Evolutionary conservation across 2,113 vertebrate species (phyloP).

Genomic region (Ochotona princeps): DNA sequence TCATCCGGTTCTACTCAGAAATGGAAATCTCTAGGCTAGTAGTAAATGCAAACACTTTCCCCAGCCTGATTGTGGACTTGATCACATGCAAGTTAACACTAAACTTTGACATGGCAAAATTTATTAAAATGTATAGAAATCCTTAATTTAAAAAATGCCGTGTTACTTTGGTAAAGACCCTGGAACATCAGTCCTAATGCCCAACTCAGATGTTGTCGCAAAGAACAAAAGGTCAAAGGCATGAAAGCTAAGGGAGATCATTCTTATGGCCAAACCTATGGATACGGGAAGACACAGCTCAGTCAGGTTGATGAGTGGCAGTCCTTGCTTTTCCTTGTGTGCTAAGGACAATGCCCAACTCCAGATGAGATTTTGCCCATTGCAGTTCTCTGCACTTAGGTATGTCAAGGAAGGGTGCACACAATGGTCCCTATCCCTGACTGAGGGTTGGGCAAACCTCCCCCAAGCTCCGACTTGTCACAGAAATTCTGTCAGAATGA

Average conservation of each 20-base stretch:
- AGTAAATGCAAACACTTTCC: background rate
- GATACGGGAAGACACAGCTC: background rate
- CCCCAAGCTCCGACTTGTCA: background rate
- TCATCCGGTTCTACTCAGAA: background rate
- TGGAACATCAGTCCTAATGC: background rate
- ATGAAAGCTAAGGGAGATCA: background rate
- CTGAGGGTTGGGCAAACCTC: background rate
- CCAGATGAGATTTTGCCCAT: background rate
- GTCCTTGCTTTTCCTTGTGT: background rate
- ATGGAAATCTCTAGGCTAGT: background rate
- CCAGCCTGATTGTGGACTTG: background rate
- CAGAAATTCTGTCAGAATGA: background rate
- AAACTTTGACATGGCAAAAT: background rate
- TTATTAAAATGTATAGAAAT: no score
- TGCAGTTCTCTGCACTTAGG: background rate
- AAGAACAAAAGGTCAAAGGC: background rate
- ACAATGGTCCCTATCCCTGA: background rate
- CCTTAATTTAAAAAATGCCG: background rate
- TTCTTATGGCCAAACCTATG: background rate
- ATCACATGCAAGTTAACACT: constrained; percentile 48
- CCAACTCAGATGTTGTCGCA: background rate
- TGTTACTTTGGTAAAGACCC: background rate
- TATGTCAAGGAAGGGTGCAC: background rate
- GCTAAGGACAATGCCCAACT: background rate
- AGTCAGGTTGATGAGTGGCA: background rate